Conservation (phyloP, 2,113 vertebrate genomes). For the Pteropus alecto region DNA sequence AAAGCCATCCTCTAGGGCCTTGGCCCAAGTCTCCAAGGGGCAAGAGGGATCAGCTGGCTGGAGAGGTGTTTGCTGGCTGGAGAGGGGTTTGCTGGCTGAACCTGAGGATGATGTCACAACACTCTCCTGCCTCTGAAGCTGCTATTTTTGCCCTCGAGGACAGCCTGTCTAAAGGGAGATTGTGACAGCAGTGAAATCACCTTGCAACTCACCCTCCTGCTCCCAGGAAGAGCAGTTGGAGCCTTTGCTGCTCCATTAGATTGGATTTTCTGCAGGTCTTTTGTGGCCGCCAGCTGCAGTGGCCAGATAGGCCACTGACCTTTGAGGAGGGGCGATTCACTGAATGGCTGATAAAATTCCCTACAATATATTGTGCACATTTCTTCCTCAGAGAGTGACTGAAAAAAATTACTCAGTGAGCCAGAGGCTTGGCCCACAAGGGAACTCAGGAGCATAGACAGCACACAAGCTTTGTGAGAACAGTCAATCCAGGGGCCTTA, state of each 20-base stretch:
- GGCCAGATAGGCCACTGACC: conserved; percentile 56
- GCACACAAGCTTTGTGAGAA: background rate
- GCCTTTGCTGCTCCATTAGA: background rate
- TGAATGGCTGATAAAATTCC: conserved; percentile 36
- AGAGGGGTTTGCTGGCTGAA: conserved; percentile 34
- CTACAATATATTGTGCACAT: background rate
- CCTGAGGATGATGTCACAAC: conserved; percentile 64
- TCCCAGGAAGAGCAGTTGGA: conserved; percentile 25
- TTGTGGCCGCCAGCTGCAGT: conserved; percentile 53
- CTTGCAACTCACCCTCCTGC: conserved; percentile 48
- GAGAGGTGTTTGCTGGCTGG: conserved; percentile 26
- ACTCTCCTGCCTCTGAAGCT: conserved; percentile 34
- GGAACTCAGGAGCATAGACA: background rate
- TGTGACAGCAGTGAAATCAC: conserved; percentile 56
- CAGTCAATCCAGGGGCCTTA: background rate
- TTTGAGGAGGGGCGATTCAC: background rate
- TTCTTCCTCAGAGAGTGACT: background rate
- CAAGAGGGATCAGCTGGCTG: conserved; percentile 9
- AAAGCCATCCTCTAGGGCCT: background rate
- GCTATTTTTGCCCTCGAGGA: conserved; percentile 69
- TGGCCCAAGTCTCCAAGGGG: background rate
- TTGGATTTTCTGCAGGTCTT: conserved; percentile 52
- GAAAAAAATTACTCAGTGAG: conserved; percentile 9
- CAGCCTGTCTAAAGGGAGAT: conserved; percentile 64
- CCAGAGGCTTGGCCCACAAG: background rate